A percentile compares a stretch with the other conserved stretches of the same genome.
These are phyloP conservation scores for Tetranychus truncatus DNA, from an alignment of 2,888 invertebrate genomes.

Conservation along the genomic window DNA sequence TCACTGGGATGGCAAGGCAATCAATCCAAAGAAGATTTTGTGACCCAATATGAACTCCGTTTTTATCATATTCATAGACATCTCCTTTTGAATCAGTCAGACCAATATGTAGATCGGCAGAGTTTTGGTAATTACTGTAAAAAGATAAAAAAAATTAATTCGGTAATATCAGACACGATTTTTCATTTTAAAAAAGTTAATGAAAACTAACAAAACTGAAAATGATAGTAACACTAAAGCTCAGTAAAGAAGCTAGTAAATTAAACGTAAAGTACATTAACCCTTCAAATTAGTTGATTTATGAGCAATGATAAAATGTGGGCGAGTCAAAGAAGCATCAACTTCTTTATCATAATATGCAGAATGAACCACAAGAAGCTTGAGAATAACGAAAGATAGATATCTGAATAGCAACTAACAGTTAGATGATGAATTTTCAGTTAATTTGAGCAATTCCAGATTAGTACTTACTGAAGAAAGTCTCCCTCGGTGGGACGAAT, in stretches of 20 bases:
- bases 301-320: slow-evolving; percentile 36
- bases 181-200: not conserved
- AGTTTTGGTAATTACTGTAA: slow-evolving; percentile 44
- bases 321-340: not conserved
- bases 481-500: slow-evolving; percentile 71
- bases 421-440: not conserved
- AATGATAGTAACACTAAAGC: not conserved
- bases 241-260: not conserved
- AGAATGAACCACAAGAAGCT: too few species aligned
- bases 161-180: not conserved
- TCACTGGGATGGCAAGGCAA: slow-evolving; percentile 32
- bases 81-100: slow-evolving; percentile 57
- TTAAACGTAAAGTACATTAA: not conserved
- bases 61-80: slow-evolving; percentile 64
- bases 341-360: too few species aligned
- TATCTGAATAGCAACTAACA: too few species aligned
- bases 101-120: slow-evolving; percentile 72
- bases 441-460: not conserved
- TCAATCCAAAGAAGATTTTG: slow-evolving; percentile 35
- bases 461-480: slow-evolving; percentile 48
- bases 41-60: slow-evolving; percentile 43
- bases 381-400: too few species aligned
- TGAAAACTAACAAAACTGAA: not conserved
- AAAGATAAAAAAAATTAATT: slow-evolving; percentile 13
- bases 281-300: slow-evolving; percentile 11